Percentiles rank a stretch among this genome's conserved stretches.
Evolutionary conservation across 1,140 invertebrate genomes (phyloP).

Genomic region (Drosophila sproati): DNA sequence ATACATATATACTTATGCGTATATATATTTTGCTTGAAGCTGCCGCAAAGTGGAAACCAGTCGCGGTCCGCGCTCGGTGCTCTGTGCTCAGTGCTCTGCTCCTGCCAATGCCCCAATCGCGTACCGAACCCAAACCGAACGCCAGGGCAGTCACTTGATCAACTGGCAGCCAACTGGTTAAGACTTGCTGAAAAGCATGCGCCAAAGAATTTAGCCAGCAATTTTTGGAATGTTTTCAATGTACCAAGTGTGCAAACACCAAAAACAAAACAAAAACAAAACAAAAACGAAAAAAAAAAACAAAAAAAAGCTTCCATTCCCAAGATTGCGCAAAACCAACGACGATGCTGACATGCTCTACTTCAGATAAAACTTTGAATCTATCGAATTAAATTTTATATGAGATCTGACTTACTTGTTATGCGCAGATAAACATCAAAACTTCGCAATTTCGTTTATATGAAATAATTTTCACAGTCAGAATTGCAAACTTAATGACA

Average conservation of each 20-base stretch:
- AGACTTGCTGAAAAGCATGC: slow-evolving; percentile 68
- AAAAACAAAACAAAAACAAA: slow-evolving; percentile 50
- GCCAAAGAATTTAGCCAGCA: slow-evolving; percentile 76
- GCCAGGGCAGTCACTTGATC: slow-evolving; percentile 58
- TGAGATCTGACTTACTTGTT: no score
- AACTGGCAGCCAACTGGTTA: slow-evolving; percentile 67
- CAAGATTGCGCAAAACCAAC: background rate
- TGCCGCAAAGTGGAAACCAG: slow-evolving; percentile 62
- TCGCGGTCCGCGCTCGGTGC: slow-evolving; percentile 27
- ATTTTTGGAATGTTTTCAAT: slow-evolving; percentile 80
- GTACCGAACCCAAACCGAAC: slow-evolving; percentile 30
- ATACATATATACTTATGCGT: background rate
- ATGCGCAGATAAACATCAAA: no score
- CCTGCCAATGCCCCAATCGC: slow-evolving; percentile 59
- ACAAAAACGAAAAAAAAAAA: slow-evolving; percentile 38
- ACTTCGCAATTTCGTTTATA: background rate
- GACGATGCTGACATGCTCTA: slow-evolving; percentile 11
- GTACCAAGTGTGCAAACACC: slow-evolving; percentile 70
- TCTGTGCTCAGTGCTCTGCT: slow-evolving; percentile 24
- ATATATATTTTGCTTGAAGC: slow-evolving; percentile 47
- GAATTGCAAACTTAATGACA: background rate
- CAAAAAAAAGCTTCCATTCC: slow-evolving; percentile 35
- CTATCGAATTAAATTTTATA: background rate
- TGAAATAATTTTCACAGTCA: background rate
- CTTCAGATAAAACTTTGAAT: background rate